Evolutionary conservation across 2,113 vertebrate species (phyloP).

Genomic region (Cynopterus brachyotis): DNA sequence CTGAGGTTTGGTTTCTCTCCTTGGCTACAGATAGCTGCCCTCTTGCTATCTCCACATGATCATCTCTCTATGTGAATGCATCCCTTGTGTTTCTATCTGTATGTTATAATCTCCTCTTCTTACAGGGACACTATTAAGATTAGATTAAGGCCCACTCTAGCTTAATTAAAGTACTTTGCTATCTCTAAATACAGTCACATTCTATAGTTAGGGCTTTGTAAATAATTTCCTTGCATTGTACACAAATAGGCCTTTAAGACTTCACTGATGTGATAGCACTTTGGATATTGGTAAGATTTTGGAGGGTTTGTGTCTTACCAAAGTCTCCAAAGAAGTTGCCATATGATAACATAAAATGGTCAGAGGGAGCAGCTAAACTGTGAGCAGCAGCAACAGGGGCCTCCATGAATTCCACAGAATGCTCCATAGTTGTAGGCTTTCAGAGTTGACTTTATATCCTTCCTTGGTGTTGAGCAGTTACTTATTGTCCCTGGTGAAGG

Average conservation of each 20-base stretch:
- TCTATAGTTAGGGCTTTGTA: background rate
- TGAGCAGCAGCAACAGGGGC: background rate
- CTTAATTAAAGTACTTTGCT: background rate
- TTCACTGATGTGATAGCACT: background rate
- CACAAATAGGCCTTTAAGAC: background rate
- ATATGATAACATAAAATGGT: background rate
- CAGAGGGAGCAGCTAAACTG: background rate
- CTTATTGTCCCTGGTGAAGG: background rate
- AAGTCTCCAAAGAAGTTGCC: background rate
- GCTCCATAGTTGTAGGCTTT: background rate
- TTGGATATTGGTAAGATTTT: background rate
- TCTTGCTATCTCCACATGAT: accelerated
- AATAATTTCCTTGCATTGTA: background rate
- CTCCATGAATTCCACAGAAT: background rate
- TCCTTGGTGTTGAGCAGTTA: background rate
- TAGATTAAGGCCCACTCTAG: background rate
- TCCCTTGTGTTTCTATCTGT: background rate
- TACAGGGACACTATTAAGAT: background rate
- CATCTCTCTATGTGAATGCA: background rate
- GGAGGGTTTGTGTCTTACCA: background rate
- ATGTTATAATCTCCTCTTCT: background rate
- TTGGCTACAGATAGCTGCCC: background rate
- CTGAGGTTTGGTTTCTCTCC: background rate
- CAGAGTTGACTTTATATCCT: background rate
- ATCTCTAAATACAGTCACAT: background rate